Percentiles rank a stretch among this genome's conserved stretches.
Evolutionary conservation across 2,113 vertebrate species (phyloP).

Genomic region (Calyptomena viridis): DNA sequence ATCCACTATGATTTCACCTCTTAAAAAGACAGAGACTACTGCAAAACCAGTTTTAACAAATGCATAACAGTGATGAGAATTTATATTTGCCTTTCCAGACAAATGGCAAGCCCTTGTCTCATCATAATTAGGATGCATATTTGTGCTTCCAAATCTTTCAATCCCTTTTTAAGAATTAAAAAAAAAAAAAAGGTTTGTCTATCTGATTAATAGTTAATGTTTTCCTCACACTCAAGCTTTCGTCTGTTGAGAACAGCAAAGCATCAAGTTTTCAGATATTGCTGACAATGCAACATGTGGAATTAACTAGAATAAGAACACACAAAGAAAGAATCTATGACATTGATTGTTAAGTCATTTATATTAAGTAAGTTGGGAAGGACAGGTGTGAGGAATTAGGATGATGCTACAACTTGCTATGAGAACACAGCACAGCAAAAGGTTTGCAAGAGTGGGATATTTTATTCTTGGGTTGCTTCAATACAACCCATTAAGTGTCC

Average conservation of each 20-base stretch:
- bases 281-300: constrained; percentile 7
- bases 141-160: not conserved
- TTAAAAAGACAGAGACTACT: not conserved
- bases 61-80: not conserved
- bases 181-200: not conserved
- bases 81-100: constrained; percentile 15
- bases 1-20: not conserved
- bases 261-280: not conserved
- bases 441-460: not conserved
- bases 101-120: not conserved
- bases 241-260: not conserved
- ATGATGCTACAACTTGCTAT: not conserved
- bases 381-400: constrained; percentile 18
- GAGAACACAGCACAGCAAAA: not conserved
- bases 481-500: not conserved
- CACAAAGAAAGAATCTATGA: not conserved
- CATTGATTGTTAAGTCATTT: constrained; percentile 36
- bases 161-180: not conserved
- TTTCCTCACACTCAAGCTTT: not conserved
- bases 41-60: not conserved
- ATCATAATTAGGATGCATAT: not conserved
- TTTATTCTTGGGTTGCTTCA: not conserved
- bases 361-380: constrained; percentile 23
- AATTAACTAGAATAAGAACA: constrained; percentile 45
- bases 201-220: not conserved